Conservation (phyloP, 2,888 invertebrate genomes). For the Copidosoma aretas region DNA sequence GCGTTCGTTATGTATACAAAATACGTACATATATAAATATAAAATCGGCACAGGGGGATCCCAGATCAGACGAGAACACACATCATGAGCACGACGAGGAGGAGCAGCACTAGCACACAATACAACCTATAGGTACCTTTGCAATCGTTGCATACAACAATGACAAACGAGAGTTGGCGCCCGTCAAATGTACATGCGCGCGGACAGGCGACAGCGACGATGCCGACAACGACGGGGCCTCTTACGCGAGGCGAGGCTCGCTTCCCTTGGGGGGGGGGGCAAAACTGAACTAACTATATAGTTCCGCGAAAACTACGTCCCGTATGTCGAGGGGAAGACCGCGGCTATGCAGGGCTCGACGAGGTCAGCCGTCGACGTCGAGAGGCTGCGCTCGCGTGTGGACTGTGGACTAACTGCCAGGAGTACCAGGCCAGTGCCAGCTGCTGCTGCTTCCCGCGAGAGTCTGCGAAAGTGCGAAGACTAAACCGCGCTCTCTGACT, state of each 20-base stretch:
- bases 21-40: too few species aligned
- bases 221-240: background rate
- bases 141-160: too few species aligned
- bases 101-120: too few species aligned
- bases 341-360: background rate
- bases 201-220: conserved; percentile 1
- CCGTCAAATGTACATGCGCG: background rate
- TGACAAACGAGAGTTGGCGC: too few species aligned
- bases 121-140: background rate
- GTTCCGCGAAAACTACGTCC: too few species aligned
- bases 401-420: background rate
- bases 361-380: background rate
- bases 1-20: too few species aligned
- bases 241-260: background rate
- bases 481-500: background rate
- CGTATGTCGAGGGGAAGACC: background rate
- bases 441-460: background rate
- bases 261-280: background rate
- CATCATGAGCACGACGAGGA: too few species aligned
- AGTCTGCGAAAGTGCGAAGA: too few species aligned
- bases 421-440: background rate
- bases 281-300: background rate
- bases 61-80: too few species aligned
- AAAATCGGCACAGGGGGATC: too few species aligned
- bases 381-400: conserved; percentile 1